phyloP scores from a whole-genome alignment of 2,888 invertebrate genomes.

The Blastobasis lacticolella region DNA sequence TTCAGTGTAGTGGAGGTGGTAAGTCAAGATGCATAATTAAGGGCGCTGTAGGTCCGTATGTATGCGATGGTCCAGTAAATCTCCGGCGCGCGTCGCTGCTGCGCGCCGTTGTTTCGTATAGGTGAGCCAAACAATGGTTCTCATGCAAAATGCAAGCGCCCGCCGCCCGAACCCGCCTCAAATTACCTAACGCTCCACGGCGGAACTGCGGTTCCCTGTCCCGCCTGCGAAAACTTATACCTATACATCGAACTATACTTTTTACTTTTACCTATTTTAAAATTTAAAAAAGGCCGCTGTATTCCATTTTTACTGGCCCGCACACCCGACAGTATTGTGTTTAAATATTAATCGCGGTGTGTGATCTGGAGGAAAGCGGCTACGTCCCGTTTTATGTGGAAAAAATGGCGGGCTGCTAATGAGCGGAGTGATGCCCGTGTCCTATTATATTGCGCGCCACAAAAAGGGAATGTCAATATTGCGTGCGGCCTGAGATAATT shows the following conservation, averaged over 20 bases:
- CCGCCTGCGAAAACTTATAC: constrained; percentile 31
- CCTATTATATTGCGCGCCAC: constrained; percentile 31
- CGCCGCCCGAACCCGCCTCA: constrained; percentile 27
- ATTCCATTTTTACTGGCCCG: constrained; percentile 17
- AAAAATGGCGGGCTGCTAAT: constrained; percentile 35
- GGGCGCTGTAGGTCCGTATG: background rate
- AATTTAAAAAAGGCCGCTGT: constrained; percentile 25
- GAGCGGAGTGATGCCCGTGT: constrained; percentile 25
- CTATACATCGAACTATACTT: constrained; percentile 17
- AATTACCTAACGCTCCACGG: constrained; percentile 29
- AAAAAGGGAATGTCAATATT: constrained; percentile 45
- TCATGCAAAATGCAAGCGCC: constrained; percentile 55
- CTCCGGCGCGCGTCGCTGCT: constrained; percentile 17
- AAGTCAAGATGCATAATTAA: constrained; percentile 6
- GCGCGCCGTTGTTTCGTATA: constrained; percentile 25
- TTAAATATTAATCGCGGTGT: constrained; percentile 33
- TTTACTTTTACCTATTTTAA: constrained; percentile 35
- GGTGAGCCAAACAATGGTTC: constrained; percentile 43
- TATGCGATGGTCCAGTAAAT: constrained; percentile 21
- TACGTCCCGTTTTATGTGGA: constrained; percentile 27
- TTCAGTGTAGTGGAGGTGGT: background rate
- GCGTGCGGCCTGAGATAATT: constrained; percentile 24
- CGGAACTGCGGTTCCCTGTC: background rate
- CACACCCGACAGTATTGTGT: constrained; percentile 9
- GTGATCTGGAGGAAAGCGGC: constrained; percentile 26